Evolutionary conservation across 2,113 vertebrate genomes (phyloP), one percentile per base, ranked within the genome.

Genomic region (Muntiacus muntjak): DNA sequence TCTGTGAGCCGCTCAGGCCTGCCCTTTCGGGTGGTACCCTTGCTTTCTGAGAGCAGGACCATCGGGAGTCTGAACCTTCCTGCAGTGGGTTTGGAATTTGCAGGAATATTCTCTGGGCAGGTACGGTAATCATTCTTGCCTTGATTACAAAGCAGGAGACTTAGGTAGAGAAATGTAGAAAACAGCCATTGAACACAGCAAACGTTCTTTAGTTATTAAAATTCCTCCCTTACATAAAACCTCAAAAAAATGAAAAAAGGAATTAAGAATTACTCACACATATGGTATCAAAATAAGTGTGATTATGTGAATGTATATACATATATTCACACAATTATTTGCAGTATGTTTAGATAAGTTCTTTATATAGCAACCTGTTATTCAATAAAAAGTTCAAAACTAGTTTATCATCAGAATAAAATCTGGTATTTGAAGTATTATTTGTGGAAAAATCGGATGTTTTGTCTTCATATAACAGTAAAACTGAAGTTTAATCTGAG

Each of bases 1-100:
- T 90, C 90, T 98, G 95, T 98, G 87, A 93, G 36, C 67, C 83
- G 96, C 87, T 83, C 45, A 26, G 94, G 11, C 1, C 40, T n/a
- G 60, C 17, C 16, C 23, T 64, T 62, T 26, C 17, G 11, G 2
- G 4, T 5, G 7, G 9, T 8, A 40, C 13, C 25, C 13, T 54
- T 62, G 74, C 36, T 25, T 23, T 74, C 76, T 43, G 28, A 91
- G 55, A 62, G 13, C 7, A 28, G 79, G 14, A 30, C 52, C 28
- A n/a, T 13, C 16, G 60, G 92, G 62, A 96, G 58, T 96, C 62
- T 97, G 78, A 97, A 93, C 67, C 92, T 64, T 17, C 28, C 62
- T 47, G 26, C 47, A 84, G 79, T 15, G 62, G 16, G 19, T 40
- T 23, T n/a, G 33, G 30, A 83, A 87, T 71, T 85, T 88, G 2